Base-by-base conservation (phyloP, 2,797 vertebrate genomes). In the Calcarius lapponicus region DNA sequence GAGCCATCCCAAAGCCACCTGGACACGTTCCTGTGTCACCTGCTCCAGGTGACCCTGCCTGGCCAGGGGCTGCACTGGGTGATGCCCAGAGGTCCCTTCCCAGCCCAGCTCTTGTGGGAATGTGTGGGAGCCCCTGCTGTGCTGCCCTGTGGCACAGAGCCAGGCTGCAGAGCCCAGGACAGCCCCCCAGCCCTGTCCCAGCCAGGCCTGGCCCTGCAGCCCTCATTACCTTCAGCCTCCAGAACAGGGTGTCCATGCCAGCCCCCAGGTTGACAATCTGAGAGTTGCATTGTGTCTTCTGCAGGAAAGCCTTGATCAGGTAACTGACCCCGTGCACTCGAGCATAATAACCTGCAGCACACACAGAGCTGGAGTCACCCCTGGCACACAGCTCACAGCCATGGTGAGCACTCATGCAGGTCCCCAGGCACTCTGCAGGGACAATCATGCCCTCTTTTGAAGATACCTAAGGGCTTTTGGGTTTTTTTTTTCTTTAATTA, bases 241-340 rank as follows among this genome's bases (percentile, higher is more conserved):
- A 99, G 97, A 99, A 99, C 2, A 98, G 98, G 32, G 99, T 99
- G 93, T 99, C 99, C 97, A 99, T 98, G 81, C 99, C 99, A 16
- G 99, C 99, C 43, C 99, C 99, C 7, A 99, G 97, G 84, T 99
- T 99, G 42, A 99, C 98, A 47, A 99, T 97, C 92, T 99, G 99
- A 94, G 99, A 99, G 58, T 98, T 98, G 96, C 99, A 98, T 50
- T 98, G 96, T 9, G 99, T 98, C 98, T 98, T 99, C 95, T 95
- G 98, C 13, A 99, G 96, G 90, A 99, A 99, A 1, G 98, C 98
- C 85, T 99, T 98, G 24, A 99, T 97, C 45, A 99, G 98, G 58
- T 98, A 96, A 91, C 97, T 98, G 85, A 99, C 98, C 9, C 99
- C 99, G 28, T 98, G 98, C 70, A 99, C 99, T 17, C 99, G 99